A percentile compares a stretch with the other conserved stretches of the same genome.
phyloP scores from a whole-genome alignment of 2,797 vertebrate species.

The Cygnus olor region DNA sequence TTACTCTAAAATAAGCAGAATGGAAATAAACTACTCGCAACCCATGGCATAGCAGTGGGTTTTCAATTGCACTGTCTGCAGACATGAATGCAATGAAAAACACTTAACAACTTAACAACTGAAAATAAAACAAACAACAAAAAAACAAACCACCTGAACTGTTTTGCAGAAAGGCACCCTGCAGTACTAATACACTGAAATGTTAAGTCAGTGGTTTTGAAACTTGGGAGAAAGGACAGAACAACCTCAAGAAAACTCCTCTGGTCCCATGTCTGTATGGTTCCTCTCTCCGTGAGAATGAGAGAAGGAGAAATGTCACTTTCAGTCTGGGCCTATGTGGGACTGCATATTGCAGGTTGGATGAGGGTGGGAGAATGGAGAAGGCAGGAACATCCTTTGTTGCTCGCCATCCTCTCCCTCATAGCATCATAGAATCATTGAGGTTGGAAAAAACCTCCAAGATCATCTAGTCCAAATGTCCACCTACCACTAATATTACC shows the following conservation, averaged over 20 bases:
- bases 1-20: neutral
- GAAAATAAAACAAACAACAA: neutral
- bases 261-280: neutral
- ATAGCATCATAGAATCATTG: no score
- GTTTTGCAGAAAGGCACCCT: neutral
- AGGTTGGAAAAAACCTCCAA: no score
- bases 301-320: neutral
- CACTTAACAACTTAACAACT: neutral
- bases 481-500: no score
- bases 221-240: neutral
- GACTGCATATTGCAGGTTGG: fast-evolving
- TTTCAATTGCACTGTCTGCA: neutral
- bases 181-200: neutral
- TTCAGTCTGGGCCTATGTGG: fast-evolving
- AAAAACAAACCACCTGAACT: neutral
- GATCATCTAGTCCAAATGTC: no score
- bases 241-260: neutral
- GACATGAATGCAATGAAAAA: neutral
- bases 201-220: neutral
- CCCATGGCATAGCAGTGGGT: fast-evolving
- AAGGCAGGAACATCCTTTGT: neutral
- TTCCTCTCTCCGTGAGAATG: no score
- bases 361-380: neutral
- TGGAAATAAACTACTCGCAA: neutral
- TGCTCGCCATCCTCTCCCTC: neutral